Percentiles rank a stretch among this genome's conserved stretches.
These are phyloP conservation scores for Melanerpes formicivorus DNA, from an alignment of 2,113 vertebrate species.

Conservation along the genomic window DNA sequence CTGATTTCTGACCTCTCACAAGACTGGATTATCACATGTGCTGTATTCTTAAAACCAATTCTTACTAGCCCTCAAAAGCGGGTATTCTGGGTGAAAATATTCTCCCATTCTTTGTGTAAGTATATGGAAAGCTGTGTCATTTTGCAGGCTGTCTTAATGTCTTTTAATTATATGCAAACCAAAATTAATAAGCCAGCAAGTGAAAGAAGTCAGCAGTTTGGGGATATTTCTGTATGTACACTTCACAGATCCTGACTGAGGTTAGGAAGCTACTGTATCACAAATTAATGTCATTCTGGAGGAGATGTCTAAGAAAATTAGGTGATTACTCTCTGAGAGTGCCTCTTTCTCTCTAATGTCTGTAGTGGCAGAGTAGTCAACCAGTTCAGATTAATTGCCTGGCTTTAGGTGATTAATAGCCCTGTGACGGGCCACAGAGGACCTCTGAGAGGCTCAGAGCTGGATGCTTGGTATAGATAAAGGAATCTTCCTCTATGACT, in stretches of 20 bases:
- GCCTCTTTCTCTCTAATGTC: background rate
- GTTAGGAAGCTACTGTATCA: constrained; percentile 29
- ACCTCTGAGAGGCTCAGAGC: background rate
- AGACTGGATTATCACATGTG: background rate
- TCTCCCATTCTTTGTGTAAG: background rate
- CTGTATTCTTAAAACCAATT: background rate
- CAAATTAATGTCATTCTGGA: constrained; percentile 45
- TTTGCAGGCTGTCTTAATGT: background rate
- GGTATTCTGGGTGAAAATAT: background rate
- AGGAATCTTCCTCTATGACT: background rate
- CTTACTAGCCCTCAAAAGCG: background rate
- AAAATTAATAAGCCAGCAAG: constrained; percentile 35
- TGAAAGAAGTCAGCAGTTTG: constrained; percentile 44
- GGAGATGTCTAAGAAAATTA: constrained; percentile 33
- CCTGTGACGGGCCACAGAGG: fast-evolving
- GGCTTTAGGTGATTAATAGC: background rate
- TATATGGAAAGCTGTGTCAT: background rate
- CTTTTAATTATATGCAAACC: constrained; percentile 12
- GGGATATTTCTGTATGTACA: background rate
- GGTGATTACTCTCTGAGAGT: constrained; percentile 5
- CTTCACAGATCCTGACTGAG: constrained; percentile 18
- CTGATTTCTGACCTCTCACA: background rate
- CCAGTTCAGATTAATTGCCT: background rate
- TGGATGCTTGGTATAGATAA: background rate
- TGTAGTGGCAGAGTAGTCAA: background rate